Evolutionary conservation across 92 coral and sea anemone species (phyloP), one percentile per base, ranked within the genome.

Genomic region (Epizoanthus stellaris): DNA sequence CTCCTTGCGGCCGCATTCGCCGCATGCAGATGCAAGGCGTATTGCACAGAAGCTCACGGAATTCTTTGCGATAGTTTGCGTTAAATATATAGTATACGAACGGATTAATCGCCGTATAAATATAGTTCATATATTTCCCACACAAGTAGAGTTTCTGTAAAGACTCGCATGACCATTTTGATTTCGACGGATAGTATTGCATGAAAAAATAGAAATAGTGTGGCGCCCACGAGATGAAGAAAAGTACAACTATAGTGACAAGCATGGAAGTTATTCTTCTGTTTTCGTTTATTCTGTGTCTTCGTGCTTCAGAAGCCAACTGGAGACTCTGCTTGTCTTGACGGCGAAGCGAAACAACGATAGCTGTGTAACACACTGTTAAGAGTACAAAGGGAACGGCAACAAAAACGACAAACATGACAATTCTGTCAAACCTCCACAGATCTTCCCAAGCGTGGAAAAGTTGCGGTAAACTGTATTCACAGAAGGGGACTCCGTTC

Each of bases 151-250:
- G 56, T 9, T 0, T 2, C 56, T 52, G 56, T 3, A 52, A 9
- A 7, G 56, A 52, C 56, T 52, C 14, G 56, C 56, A 52, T 52
- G 56, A 52, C 56, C 13, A 52, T 9, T 52, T 52, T 12, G 56
- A 52, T 52, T 9, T 52, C 5, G 56, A 3, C 56, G 56, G 56
- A 52, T 52, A 52, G 11, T 52, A 52, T 52, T 52, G 56, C 45
- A 68, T 20, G 36, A 6, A 45, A 3, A 25, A 42, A 5, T 15
- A 71, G 6, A 43, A 19, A 19, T 71, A 71, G 56, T 71, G 49
- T 3, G 76, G 76, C 4, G 76, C 52, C 76, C 76, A 71, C 25
- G 76, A 71, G 4, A 71, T 42, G 3, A 71, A 43, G 47, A 71
- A 71, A 11, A 71, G 4, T 0, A n/a, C 54, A 1, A 71, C 56